Evolutionary conservation across 2,797 vertebrate genomes (phyloP).

Genomic region (Serranus cabrilla): DNA sequence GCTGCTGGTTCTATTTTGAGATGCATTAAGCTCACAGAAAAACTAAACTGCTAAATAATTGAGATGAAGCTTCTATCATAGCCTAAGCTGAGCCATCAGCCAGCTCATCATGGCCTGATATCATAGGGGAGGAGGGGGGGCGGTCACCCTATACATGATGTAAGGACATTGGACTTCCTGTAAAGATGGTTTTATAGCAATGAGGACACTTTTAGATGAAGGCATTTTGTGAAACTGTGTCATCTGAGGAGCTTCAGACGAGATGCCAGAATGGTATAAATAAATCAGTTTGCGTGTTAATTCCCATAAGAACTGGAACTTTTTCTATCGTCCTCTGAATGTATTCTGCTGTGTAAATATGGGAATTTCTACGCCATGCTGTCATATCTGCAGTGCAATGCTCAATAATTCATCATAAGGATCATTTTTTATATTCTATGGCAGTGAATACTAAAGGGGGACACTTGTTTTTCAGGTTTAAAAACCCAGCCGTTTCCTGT

Average conservation of each 20-base stretch:
- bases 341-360: slow-evolving; percentile 11
- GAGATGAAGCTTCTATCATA: slow-evolving; percentile 61
- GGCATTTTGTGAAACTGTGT: slow-evolving; percentile 23
- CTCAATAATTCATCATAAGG: slow-evolving; percentile 67
- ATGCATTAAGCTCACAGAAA: slow-evolving; percentile 71
- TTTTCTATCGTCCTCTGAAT: slow-evolving; percentile 15
- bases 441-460: slow-evolving; percentile 29
- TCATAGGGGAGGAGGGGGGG: slow-evolving; percentile 18
- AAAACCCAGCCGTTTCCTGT: neutral
- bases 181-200: slow-evolving; percentile 5
- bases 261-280: slow-evolving; percentile 14
- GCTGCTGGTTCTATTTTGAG: slow-evolving; percentile 80
- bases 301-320: slow-evolving; percentile 27
- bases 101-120: slow-evolving; percentile 56
- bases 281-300: slow-evolving; percentile 5
- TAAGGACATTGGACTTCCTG: slow-evolving; percentile 37
- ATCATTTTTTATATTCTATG: slow-evolving; percentile 40
- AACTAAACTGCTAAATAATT: slow-evolving; percentile 83
- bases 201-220: neutral
- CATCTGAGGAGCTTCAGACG: slow-evolving; percentile 3
- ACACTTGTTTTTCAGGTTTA: slow-evolving; percentile 62
- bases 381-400: slow-evolving; percentile 54
- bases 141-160: slow-evolving; percentile 39
- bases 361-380: slow-evolving; percentile 19
- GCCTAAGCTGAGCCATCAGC: slow-evolving; percentile 36